phyloP scores from a whole-genome alignment of 2,888 invertebrate genomes.

The Lottia scabra region DNA sequence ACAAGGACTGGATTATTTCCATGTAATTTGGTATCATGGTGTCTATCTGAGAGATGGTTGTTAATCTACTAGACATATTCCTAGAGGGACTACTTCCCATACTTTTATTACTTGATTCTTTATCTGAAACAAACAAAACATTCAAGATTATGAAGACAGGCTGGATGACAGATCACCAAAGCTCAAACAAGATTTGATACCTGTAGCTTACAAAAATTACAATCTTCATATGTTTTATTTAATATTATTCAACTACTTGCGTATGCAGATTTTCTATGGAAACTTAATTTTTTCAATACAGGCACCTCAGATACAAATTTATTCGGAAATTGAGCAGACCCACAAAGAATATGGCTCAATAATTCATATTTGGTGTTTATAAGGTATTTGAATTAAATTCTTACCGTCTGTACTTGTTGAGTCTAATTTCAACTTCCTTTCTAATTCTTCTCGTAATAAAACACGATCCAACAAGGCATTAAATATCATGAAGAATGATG shows the following conservation, averaged over 20 bases:
- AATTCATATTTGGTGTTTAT: no score
- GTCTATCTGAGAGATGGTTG: slow-evolving; percentile 58
- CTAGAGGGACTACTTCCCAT: slow-evolving; percentile 23
- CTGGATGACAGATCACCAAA: no score
- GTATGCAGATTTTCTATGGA: no score
- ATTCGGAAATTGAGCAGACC: no score
- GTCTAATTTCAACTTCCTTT: slow-evolving; percentile 47
- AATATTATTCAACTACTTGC: no score
- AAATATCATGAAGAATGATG: slow-evolving; percentile 59
- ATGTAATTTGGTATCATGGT: slow-evolving; percentile 60
- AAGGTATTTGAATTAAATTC: slow-evolving; percentile 1
- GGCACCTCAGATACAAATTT: no score
- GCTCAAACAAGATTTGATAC: no score
- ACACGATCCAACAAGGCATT: slow-evolving; percentile 58
- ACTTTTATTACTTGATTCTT: slow-evolving; percentile 20
- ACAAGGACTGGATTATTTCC: slow-evolving; percentile 59
- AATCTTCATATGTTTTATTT: no score
- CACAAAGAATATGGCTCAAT: no score
- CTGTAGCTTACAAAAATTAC: no score
- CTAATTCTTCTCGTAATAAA: slow-evolving; percentile 59
- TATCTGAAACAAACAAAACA: not conserved
- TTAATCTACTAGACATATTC: slow-evolving; percentile 50
- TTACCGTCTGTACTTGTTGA: slow-evolving; percentile 48
- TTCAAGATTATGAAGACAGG: no score
- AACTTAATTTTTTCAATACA: no score